A percentile compares a stretch with the other conserved stretches of the same genome.
Evolutionary conservation across 2,888 invertebrate species (phyloP).

Genomic region (Bugulina stolonifera): DNA sequence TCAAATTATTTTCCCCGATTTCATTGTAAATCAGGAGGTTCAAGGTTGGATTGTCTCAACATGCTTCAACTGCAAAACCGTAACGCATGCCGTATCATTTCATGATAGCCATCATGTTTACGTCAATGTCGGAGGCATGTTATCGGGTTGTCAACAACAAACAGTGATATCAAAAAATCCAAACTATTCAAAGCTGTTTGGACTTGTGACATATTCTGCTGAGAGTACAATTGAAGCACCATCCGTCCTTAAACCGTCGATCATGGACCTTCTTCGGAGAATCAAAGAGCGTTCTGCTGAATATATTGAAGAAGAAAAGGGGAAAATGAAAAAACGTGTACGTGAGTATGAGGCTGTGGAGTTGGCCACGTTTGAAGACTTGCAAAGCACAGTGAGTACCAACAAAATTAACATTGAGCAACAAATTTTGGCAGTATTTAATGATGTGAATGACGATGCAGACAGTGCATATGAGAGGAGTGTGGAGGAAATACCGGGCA

Average conservation of each 20-base stretch:
- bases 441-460: background rate
- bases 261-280: background rate
- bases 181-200: background rate
- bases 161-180: background rate
- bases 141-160: background rate
- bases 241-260: background rate
- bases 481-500: constrained; percentile 1
- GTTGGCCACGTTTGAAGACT: background rate
- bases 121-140: background rate
- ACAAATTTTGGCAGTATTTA: constrained; percentile 1
- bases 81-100: constrained; percentile 1
- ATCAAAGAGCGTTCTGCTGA: background rate
- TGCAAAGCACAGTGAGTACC: background rate
- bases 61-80: constrained; percentile 15
- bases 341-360: background rate
- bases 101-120: background rate
- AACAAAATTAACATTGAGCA: background rate
- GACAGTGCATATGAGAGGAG: constrained; percentile 18
- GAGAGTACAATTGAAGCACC: background rate
- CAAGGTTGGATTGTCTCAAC: background rate
- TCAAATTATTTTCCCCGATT: background rate
- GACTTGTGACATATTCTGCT: background rate
- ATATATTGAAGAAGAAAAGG: background rate
- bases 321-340: background rate
- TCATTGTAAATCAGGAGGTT: background rate